These are phyloP conservation scores for Suncus etruscus DNA, from an alignment of 2,113 vertebrate genomes.

Conservation along the genomic window DNA sequence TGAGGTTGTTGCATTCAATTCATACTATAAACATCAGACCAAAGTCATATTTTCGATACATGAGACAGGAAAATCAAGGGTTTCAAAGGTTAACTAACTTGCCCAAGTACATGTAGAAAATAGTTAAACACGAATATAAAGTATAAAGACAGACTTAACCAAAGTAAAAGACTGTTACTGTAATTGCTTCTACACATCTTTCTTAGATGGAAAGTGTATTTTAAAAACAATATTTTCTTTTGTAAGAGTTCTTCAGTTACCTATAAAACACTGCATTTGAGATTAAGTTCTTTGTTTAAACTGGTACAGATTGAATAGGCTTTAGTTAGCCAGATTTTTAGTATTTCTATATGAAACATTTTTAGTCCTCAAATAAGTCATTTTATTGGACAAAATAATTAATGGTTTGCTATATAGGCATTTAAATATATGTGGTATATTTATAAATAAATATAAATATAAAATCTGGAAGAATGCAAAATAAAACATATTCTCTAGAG, in stretches of 20 bases:
- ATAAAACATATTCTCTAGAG: neutral
- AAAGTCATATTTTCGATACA: neutral
- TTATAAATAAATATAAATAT: neutral
- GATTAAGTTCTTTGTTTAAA: neutral
- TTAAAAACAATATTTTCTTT: neutral
- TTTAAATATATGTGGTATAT: neutral
- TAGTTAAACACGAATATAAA: neutral
- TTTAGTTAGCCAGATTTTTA: neutral
- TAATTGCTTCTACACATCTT: neutral
- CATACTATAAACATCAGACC: neutral
- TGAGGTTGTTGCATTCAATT: neutral
- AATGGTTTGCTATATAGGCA: neutral
- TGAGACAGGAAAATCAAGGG: neutral
- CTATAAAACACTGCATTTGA: conserved; percentile 2
- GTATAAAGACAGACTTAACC: neutral
- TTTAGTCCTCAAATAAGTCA: neutral
- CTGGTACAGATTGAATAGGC: neutral
- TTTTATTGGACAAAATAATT: neutral
- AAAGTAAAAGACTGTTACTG: neutral
- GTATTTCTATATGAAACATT: neutral
- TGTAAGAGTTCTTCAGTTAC: conserved; percentile 27
- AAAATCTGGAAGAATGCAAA: neutral
- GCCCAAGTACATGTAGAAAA: neutral
- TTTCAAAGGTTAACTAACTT: neutral
- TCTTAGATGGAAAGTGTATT: neutral